phyloP scores from a whole-genome alignment of 2,113 vertebrate species.

The Pontoporia blainvillei region DNA sequence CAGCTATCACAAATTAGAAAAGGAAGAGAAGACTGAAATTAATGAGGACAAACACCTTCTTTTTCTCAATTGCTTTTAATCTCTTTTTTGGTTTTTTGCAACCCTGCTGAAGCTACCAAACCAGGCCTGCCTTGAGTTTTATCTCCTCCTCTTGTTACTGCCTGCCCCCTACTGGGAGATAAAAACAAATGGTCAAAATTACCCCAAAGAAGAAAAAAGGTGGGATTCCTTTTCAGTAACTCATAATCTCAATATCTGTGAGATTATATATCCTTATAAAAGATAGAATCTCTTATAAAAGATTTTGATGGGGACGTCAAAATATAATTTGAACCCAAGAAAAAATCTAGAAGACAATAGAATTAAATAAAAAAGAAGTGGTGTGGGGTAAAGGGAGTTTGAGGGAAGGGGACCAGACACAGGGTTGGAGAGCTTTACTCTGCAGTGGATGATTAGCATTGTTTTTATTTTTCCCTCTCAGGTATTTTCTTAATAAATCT shows the following conservation, averaged over 20 bases:
- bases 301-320: not conserved
- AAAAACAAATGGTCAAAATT: not conserved
- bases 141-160: not conserved
- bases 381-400: fast-evolving
- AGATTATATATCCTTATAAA: not conserved
- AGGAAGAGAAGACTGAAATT: not conserved
- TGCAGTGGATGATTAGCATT: not conserved
- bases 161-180: conserved; percentile 49
- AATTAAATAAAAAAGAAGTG: not conserved
- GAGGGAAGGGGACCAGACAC: not conserved
- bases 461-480: not conserved
- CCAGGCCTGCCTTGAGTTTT: not conserved
- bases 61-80: not conserved
- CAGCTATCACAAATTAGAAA: not conserved
- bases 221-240: not conserved
- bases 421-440: not conserved
- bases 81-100: not conserved
- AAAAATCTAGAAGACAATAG: not conserved
- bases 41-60: not conserved
- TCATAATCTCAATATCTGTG: not conserved
- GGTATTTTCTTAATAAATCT: not conserved
- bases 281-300: not conserved
- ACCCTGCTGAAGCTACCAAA: not conserved
- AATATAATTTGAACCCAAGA: not conserved
- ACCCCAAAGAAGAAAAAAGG: not conserved